These are phyloP conservation scores for Hypomecis atomaria DNA, from an alignment of 2,888 invertebrate genomes.

Conservation along the genomic window DNA sequence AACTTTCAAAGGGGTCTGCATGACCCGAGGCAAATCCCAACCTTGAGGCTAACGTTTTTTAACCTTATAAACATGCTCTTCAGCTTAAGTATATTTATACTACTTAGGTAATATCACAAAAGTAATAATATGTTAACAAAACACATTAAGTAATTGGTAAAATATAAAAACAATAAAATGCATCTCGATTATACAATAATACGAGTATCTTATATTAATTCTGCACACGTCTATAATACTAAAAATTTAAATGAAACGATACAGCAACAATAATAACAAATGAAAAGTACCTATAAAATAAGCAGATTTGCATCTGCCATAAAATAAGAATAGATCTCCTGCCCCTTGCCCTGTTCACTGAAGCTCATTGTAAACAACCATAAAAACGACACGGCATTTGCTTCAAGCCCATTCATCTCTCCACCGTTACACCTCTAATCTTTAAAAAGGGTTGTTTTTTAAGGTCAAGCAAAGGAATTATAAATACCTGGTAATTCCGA, in stretches of 20 bases:
- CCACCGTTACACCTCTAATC: conserved; percentile 67
- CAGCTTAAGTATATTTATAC: too few species aligned
- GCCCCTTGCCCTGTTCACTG: conserved; percentile 27
- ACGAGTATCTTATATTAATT: too few species aligned
- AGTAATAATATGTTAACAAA: too few species aligned
- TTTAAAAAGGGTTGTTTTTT: conserved; percentile 52
- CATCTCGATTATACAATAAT: too few species aligned
- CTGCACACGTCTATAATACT: too few species aligned
- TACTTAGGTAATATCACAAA: too few species aligned
- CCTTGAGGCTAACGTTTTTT: conserved; percentile 8
- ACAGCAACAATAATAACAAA: not conserved
- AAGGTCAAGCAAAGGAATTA: conserved; percentile 59
- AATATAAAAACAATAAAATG: too few species aligned
- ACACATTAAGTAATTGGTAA: too few species aligned
- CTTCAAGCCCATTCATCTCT: conserved; percentile 47
- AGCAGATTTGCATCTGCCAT: conserved; percentile 23
- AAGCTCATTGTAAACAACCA: conserved; percentile 49
- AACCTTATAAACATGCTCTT: not conserved
- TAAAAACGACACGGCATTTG: conserved; percentile 40
- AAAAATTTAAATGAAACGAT: not conserved
- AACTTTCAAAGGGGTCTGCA: not conserved
- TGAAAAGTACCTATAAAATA: conserved; percentile 1
- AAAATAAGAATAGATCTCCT: conserved; percentile 26
- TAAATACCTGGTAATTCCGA: conserved; percentile 54
- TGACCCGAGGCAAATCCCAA: conserved; percentile 19